A percentile compares a stretch with the other conserved stretches of the same genome.
These are phyloP conservation scores for Emydoidea blandingii DNA, from an alignment of 2,797 vertebrate genomes.

Conservation along the genomic window DNA sequence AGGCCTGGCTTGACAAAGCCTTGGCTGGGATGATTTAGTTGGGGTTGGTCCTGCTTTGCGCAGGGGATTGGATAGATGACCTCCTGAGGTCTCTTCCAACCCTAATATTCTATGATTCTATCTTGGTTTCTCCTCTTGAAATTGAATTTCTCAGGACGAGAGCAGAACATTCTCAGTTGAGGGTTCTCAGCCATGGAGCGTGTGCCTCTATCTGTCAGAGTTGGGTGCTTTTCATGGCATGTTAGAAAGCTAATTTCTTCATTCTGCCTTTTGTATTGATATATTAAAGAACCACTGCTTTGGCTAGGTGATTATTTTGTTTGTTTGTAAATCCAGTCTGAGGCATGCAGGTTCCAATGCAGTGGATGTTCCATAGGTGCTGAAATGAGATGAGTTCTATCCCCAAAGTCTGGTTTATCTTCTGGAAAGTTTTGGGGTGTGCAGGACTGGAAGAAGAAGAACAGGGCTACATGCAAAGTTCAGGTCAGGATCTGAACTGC, in stretches of 20 bases:
- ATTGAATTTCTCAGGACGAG: neutral
- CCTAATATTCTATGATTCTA: neutral
- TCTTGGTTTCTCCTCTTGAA: neutral
- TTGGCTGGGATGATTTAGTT: too few relatives aligned
- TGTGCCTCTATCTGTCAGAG: neutral
- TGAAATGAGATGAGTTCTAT: neutral
- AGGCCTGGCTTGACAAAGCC: too few relatives aligned
- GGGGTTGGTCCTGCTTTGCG: too few relatives aligned
- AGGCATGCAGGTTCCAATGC: neutral
- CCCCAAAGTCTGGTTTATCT: neutral
- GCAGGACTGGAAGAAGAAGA: neutral
- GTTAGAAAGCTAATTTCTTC: neutral
- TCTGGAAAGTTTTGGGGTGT: neutral
- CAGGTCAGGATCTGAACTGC: neutral
- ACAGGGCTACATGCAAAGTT: neutral
- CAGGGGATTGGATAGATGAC: too few relatives aligned
- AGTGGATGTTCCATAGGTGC: neutral
- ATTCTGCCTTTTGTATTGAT: neutral
- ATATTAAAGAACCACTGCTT: neutral
- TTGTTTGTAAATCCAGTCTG: neutral
- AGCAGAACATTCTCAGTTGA: neutral
- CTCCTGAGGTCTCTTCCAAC: too few relatives aligned
- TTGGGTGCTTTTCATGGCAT: neutral
- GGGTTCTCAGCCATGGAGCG: accelerated
- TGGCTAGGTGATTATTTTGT: neutral